Conservation (phyloP, 2,113 vertebrate species). For the Entosphenus tridentatus region DNA sequence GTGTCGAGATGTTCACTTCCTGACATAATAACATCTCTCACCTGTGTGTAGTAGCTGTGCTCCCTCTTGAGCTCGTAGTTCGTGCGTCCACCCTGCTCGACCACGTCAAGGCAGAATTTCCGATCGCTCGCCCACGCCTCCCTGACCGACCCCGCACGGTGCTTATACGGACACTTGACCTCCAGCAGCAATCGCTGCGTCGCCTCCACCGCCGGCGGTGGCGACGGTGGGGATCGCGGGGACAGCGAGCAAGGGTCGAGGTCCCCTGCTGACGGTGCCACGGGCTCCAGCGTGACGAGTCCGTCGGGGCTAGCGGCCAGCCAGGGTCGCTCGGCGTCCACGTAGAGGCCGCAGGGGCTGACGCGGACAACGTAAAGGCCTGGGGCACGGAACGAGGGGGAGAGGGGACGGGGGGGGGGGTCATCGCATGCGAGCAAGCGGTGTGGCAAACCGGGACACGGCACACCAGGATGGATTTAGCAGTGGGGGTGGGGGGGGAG, state of each 20-base stretch:
- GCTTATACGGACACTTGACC: slow-evolving; percentile 51
- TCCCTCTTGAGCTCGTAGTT: slow-evolving; percentile 25
- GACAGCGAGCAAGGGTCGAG: too few relatives aligned
- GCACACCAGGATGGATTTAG: too few relatives aligned
- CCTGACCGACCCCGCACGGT: slow-evolving; percentile 20
- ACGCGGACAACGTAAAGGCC: slow-evolving; percentile 17
- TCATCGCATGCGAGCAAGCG: too few relatives aligned
- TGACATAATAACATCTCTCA: too few relatives aligned
- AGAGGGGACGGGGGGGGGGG: too few relatives aligned
- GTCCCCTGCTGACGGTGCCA: too few relatives aligned
- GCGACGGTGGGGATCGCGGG: slow-evolving; percentile 8
- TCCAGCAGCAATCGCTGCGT: slow-evolving; percentile 26
- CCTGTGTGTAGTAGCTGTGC: slow-evolving; percentile 38
- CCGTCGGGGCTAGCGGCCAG: slow-evolving; percentile 44
- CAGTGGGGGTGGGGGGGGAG: too few relatives aligned
- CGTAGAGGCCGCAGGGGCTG: slow-evolving; percentile 31
- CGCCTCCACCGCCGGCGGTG: slow-evolving; percentile 13
- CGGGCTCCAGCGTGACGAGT: slow-evolving; percentile 16
- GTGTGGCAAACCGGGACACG: too few relatives aligned
- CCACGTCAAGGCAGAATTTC: slow-evolving; percentile 29
- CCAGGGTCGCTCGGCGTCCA: slow-evolving; percentile 28
- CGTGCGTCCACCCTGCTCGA: slow-evolving; percentile 9
- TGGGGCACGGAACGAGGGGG: too few relatives aligned
- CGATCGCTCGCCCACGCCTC: slow-evolving; percentile 30
- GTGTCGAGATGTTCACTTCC: too few relatives aligned